phyloP scores from a whole-genome alignment of 2,888 invertebrate species.

The Parapristionchus giblindavisi region DNA sequence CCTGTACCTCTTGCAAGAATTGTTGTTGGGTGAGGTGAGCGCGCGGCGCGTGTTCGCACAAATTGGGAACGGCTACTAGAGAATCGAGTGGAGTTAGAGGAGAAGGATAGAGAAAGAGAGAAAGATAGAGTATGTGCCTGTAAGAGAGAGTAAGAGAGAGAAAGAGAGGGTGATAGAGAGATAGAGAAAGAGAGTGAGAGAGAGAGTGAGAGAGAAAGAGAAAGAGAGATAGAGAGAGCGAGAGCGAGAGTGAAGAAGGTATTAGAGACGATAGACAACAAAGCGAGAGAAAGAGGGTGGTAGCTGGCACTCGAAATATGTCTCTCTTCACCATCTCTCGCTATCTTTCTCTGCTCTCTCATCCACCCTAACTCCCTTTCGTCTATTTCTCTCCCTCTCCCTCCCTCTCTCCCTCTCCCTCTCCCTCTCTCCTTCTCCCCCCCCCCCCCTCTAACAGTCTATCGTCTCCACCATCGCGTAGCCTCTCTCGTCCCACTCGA shows the following conservation, averaged over 20 bases:
- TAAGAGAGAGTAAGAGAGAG: not conserved
- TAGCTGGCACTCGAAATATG: too few species aligned
- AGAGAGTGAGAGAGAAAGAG: not conserved
- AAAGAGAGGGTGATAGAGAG: not conserved
- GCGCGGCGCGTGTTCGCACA: too few species aligned
- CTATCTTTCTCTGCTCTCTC: conserved; percentile 8
- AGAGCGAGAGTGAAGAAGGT: not conserved
- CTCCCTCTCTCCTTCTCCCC: not conserved
- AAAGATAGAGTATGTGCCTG: too few species aligned
- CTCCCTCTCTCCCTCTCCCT: not conserved
- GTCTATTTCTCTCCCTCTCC: not conserved
- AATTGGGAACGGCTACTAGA: too few species aligned
- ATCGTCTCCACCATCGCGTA: too few species aligned
- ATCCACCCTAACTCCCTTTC: not conserved
- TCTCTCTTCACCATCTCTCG: not conserved
- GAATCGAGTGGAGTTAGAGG: not conserved
- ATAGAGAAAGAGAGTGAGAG: not conserved
- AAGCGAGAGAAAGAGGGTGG: too few species aligned
- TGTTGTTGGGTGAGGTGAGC: too few species aligned
- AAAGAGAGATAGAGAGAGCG: not conserved
- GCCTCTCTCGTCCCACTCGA: too few species aligned
- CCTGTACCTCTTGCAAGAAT: too few species aligned
- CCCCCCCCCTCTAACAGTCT: not conserved
- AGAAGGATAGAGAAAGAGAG: not conserved
- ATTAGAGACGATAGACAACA: not conserved